phyloP scores from a whole-genome alignment of 2,888 invertebrate genomes.

The Agrotis puta region DNA sequence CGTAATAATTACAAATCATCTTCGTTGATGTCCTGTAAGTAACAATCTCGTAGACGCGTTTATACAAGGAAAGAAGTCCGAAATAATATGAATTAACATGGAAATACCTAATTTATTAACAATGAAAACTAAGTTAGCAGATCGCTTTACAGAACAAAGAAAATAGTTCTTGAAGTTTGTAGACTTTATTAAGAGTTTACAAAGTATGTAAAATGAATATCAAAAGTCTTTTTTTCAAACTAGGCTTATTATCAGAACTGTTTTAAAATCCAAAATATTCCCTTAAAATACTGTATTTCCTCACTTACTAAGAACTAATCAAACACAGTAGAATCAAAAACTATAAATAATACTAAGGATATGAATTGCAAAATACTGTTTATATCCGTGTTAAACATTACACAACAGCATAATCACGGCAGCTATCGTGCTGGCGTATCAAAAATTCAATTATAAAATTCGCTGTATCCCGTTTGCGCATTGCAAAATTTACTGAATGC shows the following conservation, averaged over 20 bases:
- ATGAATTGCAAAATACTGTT: slow-evolving; percentile 4
- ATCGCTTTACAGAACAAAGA: neutral
- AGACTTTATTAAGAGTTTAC: neutral
- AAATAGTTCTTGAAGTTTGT: neutral
- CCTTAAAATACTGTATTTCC: too few species aligned
- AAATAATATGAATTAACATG: neutral
- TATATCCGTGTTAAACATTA: slow-evolving; percentile 20
- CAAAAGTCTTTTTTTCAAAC: too few species aligned
- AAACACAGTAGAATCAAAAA: neutral
- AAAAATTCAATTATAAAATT: slow-evolving; percentile 86
- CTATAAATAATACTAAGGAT: neutral
- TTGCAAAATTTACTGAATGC: slow-evolving; percentile 84
- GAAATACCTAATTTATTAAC: neutral
- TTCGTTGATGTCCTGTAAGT: neutral
- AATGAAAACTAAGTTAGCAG: neutral
- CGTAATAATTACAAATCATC: neutral
- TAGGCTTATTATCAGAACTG: too few species aligned
- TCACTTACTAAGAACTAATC: too few species aligned
- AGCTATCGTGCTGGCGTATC: slow-evolving; percentile 65
- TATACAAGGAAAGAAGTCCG: neutral
- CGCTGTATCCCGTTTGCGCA: slow-evolving; percentile 69
- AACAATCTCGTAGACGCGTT: neutral
- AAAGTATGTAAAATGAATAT: too few species aligned
- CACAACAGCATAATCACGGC: slow-evolving; percentile 14
- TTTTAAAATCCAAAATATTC: too few species aligned